These are phyloP conservation scores for Emys orbicularis DNA, from an alignment of 2,797 vertebrate genomes.

Conservation along the genomic window DNA sequence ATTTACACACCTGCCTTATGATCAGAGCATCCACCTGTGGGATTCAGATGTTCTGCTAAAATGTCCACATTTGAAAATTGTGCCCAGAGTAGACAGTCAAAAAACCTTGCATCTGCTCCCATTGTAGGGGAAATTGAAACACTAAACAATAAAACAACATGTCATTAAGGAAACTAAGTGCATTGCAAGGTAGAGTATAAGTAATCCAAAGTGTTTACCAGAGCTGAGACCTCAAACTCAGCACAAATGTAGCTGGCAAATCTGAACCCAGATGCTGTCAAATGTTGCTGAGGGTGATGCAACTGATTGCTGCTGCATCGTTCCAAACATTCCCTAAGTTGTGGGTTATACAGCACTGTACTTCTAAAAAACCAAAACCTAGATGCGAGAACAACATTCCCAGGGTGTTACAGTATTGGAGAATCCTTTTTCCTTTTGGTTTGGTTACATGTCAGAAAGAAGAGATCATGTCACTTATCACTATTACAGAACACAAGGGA, in stretches of 20 bases:
- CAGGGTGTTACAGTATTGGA: slow-evolving; percentile 19
- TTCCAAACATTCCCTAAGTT: neutral
- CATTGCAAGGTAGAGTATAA: neutral
- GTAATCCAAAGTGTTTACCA: neutral
- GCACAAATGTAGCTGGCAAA: slow-evolving; percentile 1
- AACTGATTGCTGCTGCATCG: neutral
- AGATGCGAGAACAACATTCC: slow-evolving; percentile 18
- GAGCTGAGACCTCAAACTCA: neutral
- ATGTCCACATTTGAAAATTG: neutral
- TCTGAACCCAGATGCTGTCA: neutral
- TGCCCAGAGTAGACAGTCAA: neutral
- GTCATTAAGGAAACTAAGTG: neutral
- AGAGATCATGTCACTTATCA: slow-evolving; percentile 63
- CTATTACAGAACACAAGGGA: slow-evolving; percentile 77
- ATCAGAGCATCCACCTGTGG: neutral
- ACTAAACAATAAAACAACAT: neutral
- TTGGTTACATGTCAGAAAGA: slow-evolving; percentile 54
- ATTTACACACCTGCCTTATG: neutral
- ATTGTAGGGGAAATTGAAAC: neutral
- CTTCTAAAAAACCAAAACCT: neutral
- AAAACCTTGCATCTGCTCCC: neutral
- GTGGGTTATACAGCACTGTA: slow-evolving; percentile 14
- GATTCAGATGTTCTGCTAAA: neutral
- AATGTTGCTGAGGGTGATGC: neutral
- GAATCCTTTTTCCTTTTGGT: slow-evolving; percentile 23